These are phyloP conservation scores for Dermatemys mawii DNA, from an alignment of 2,113 vertebrate genomes.

Conservation along the genomic window DNA sequence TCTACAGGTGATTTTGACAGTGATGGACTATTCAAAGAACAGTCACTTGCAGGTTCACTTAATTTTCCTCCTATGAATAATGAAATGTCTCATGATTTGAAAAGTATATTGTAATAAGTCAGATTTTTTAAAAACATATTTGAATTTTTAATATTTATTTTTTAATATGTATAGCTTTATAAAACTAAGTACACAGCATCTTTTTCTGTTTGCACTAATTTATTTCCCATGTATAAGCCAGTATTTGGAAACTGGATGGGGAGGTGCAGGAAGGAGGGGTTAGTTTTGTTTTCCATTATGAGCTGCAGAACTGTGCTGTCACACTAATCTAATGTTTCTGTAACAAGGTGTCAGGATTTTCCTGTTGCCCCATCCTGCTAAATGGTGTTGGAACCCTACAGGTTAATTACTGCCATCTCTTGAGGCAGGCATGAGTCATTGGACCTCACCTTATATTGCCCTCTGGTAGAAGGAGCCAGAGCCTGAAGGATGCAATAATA, in stretches of 20 bases:
- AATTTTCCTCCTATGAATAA: background rate
- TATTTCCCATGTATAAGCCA: background rate
- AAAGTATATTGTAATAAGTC: background rate
- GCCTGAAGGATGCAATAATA: background rate
- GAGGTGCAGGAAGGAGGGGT: background rate
- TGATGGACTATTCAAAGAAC: background rate
- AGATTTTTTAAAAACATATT: background rate
- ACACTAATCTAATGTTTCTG: background rate
- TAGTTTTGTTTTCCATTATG: background rate
- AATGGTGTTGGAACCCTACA: background rate
- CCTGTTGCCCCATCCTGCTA: background rate
- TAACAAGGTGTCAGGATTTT: background rate
- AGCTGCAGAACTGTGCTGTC: background rate
- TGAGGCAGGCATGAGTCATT: background rate
- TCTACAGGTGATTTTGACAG: background rate
- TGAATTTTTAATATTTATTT: background rate
- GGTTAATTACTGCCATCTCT: background rate
- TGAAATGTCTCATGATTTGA: background rate
- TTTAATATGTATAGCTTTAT: background rate
- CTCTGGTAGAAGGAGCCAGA: background rate
- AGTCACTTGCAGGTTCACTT: background rate
- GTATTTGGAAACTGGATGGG: background rate
- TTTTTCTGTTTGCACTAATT: background rate
- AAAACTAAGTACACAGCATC: background rate
- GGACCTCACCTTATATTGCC: background rate